Evolutionary conservation across 2,113 vertebrate genomes (phyloP).

Genomic region (Pholis gunnellus): DNA sequence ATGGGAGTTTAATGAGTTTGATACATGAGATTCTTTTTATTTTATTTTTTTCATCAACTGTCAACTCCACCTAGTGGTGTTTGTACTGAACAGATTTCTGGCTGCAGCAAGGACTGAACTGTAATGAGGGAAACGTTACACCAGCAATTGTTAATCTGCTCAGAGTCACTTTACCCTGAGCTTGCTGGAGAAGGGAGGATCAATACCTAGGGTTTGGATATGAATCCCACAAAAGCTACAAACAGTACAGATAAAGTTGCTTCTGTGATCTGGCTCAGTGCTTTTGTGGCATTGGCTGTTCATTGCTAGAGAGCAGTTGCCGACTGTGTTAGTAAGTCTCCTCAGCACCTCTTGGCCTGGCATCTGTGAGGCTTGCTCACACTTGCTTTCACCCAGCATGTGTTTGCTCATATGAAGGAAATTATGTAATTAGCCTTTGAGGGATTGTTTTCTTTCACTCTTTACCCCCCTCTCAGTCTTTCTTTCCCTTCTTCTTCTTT

Average conservation of each 20-base stretch:
- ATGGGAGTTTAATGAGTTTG: slow-evolving; percentile 65
- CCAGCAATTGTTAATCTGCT: slow-evolving; percentile 53
- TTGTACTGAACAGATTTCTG: slow-evolving; percentile 67
- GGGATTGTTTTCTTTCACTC: slow-evolving; percentile 83
- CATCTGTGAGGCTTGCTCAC: slow-evolving; percentile 73
- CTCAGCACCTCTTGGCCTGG: slow-evolving; percentile 58
- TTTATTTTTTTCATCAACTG: slow-evolving; percentile 71
- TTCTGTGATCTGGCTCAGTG: slow-evolving; percentile 25
- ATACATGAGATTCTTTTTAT: slow-evolving; percentile 57
- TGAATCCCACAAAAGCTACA: slow-evolving; percentile 40
- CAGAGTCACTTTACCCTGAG: slow-evolving; percentile 38
- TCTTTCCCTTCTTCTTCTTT: slow-evolving; percentile 56
- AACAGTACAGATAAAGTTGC: slow-evolving; percentile 29
- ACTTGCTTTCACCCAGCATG: slow-evolving; percentile 80
- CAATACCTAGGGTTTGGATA: slow-evolving; percentile 33
- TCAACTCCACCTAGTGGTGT: slow-evolving; percentile 84
- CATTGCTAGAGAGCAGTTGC: slow-evolving; percentile 15
- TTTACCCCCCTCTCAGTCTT: slow-evolving; percentile 48
- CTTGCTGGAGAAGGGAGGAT: slow-evolving; percentile 38
- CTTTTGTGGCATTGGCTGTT: slow-evolving; percentile 6
- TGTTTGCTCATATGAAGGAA: slow-evolving; percentile 97
- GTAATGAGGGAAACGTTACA: slow-evolving; percentile 54
- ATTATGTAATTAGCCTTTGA: slow-evolving; percentile 95
- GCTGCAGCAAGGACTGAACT: slow-evolving; percentile 48
- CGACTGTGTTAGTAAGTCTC: slow-evolving; percentile 49